Percentiles rank a stretch among this genome's conserved stretches.
Conservation (phyloP, 2,797 vertebrate species). For the Gorsachius magnificus region DNA sequence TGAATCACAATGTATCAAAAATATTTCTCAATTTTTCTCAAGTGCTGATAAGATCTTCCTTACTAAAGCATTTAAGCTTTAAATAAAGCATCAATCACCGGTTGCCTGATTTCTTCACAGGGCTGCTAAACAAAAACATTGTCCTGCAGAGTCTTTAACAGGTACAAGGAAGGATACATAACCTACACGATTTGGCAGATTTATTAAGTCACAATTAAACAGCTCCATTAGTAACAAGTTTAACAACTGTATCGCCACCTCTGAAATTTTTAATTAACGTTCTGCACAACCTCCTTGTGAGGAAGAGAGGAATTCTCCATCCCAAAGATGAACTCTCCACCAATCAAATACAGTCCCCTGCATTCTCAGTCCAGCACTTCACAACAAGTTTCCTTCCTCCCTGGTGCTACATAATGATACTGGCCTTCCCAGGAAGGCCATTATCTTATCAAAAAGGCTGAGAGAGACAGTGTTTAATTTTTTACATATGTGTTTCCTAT, state of each 20-base stretch:
- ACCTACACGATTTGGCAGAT: background rate
- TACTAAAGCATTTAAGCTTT: constrained; percentile 55
- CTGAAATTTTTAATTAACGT: background rate
- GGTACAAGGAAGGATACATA: background rate
- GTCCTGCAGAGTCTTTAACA: background rate
- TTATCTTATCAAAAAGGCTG: background rate
- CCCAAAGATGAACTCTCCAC: background rate
- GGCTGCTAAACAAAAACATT: background rate
- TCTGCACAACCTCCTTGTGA: background rate
- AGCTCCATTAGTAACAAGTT: background rate
- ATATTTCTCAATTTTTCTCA: constrained; percentile 44
- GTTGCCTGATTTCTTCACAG: constrained; percentile 17
- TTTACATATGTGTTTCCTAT: background rate
- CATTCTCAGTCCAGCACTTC: background rate
- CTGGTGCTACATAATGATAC: background rate
- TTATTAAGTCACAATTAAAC: background rate
- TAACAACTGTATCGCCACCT: background rate
- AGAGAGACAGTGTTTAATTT: background rate
- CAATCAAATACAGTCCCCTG: background rate
- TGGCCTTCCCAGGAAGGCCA: background rate
- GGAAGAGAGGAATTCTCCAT: background rate
- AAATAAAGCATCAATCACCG: constrained; percentile 37
- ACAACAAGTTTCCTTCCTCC: background rate
- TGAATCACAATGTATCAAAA: background rate
- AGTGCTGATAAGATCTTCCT: constrained; percentile 38